phyloP scores from a whole-genome alignment of 2,113 vertebrate species.

The Orientallactaga bullata region DNA sequence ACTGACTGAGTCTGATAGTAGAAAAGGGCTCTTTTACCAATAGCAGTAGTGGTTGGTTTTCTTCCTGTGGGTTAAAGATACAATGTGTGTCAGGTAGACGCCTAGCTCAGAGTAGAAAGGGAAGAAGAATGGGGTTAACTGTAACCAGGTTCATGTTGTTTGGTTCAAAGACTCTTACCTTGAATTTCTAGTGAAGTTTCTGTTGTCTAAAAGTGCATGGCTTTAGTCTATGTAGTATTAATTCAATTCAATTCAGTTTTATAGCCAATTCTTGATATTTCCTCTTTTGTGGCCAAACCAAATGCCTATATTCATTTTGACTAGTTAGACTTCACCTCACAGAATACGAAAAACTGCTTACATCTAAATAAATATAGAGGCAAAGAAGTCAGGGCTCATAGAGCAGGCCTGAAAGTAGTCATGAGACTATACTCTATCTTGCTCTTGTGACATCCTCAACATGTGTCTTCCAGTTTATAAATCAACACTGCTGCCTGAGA shows the following conservation, averaged over 20 bases:
- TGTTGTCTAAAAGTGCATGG: not conserved
- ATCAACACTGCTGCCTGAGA: not conserved
- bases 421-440: not conserved
- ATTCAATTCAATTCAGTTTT: conserved; percentile 14
- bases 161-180: conserved; percentile 3
- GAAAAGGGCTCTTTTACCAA: not conserved
- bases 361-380: not conserved
- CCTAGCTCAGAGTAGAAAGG: not conserved
- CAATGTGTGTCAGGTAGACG: not conserved
- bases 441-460: not conserved
- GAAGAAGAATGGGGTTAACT: not conserved
- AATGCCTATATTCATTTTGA: not conserved
- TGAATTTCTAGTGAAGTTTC: conserved; percentile 37
- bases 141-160: not conserved
- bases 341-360: not conserved
- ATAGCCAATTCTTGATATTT: conserved; percentile 1
- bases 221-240: not conserved
- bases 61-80: not conserved
- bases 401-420: not conserved
- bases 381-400: not conserved
- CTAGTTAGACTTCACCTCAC: not conserved
- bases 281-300: not conserved
- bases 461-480: conserved; percentile 22
- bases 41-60: not conserved
- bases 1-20: not conserved